A percentile compares a stretch with the other conserved stretches of the same genome.
Evolutionary conservation across 1,140 invertebrate species (phyloP).

Genomic region (Maconellicoccus hirsutus): DNA sequence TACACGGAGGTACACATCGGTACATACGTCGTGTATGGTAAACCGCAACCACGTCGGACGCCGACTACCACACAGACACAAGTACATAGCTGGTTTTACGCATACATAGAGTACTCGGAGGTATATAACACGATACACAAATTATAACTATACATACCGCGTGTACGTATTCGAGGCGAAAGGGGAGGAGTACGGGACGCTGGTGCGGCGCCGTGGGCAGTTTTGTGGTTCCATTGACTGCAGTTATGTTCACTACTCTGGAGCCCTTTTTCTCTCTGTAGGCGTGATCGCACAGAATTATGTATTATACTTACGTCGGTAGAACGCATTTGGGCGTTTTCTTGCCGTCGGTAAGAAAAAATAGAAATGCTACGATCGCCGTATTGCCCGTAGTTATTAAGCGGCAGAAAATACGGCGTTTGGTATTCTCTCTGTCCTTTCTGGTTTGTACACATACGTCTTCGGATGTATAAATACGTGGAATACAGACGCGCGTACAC

Average conservation of each 20-base stretch:
- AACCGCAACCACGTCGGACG: no score
- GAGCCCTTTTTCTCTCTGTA: conserved; percentile 21
- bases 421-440: neutral
- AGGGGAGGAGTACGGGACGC: conserved; percentile 2
- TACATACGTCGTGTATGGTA: neutral
- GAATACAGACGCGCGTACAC: neutral
- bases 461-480: neutral
- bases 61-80: neutral
- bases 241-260: conserved; percentile 17
- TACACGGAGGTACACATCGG: no score
- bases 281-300: conserved; percentile 21
- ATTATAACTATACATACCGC: conserved; percentile 1
- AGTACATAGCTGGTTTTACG: neutral
- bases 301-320: conserved; percentile 20
- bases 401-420: conserved; percentile 14
- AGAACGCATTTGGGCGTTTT: conserved; percentile 20
- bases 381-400: conserved; percentile 21
- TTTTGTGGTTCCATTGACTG: conserved; percentile 22
- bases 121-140: no score
- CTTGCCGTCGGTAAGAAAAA: conserved; percentile 22
- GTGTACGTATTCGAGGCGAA: neutral
- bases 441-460: neutral
- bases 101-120: neutral
- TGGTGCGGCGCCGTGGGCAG: conserved; percentile 16
- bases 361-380: conserved; percentile 18